A percentile compares a stretch with the other conserved stretches of the same genome.
phyloP scores from a whole-genome alignment of 64 coral and sea anemone genomes.

The Stichodactyla mertensii region DNA sequence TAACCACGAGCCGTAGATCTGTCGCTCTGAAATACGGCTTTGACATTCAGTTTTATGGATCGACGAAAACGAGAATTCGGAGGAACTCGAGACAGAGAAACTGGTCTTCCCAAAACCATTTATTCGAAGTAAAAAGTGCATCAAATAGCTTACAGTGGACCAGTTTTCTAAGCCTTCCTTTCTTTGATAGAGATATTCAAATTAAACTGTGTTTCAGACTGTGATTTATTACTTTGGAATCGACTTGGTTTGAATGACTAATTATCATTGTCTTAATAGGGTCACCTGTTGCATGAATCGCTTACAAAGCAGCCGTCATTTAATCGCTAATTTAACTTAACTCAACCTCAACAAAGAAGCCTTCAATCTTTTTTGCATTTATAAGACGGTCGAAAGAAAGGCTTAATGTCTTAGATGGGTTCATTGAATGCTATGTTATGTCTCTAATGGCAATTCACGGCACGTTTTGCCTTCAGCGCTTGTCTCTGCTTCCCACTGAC shows the following conservation, averaged over 20 bases:
- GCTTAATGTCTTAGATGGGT: constrained; percentile 5
- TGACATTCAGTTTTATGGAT: neutral
- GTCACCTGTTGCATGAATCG: constrained; percentile 19
- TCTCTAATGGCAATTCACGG: neutral
- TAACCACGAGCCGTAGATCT: constrained; percentile 1
- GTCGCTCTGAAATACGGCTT: neutral
- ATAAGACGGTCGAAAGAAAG: neutral
- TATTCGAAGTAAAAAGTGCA: neutral
- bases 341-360: constrained; percentile 11
- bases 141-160: neutral
- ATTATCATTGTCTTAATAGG: constrained; percentile 14
- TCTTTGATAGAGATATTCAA: constrained; percentile 2
- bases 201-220: constrained; percentile 13
- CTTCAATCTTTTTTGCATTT: neutral
- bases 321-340: constrained; percentile 15
- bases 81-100: neutral
- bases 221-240: constrained; percentile 17
- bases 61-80: neutral
- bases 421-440: constrained; percentile 1
- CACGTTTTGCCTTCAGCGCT: constrained; percentile 11
- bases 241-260: constrained; percentile 1
- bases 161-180: neutral
- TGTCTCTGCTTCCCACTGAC: neutral
- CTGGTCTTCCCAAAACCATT: neutral
- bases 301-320: constrained; percentile 19